Conservation (phyloP, 2,113 vertebrate species). For the Marmota flaviventris region DNA sequence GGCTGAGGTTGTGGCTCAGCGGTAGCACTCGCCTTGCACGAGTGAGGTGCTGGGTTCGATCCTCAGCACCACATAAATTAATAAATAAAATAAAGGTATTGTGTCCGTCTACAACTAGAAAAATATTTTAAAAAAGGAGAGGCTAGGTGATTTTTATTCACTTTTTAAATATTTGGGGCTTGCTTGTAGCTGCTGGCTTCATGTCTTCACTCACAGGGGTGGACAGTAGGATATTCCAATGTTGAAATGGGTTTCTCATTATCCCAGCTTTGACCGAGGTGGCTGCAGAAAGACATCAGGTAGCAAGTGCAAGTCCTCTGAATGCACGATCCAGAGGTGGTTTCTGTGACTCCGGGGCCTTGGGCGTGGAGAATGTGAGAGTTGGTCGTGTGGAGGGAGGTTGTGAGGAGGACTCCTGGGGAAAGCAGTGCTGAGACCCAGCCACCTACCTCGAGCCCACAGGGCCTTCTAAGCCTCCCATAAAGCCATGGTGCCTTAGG, state of each 20-base stretch:
- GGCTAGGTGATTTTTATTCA: not conserved
- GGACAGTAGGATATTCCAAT: too few relatives aligned
- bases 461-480: not conserved
- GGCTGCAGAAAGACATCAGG: not conserved
- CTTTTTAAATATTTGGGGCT: not conserved
- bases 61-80: too few relatives aligned
- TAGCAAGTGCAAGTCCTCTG: not conserved
- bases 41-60: too few relatives aligned
- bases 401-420: not conserved
- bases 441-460: not conserved
- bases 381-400: too few relatives aligned
- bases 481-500: not conserved
- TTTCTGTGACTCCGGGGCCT: too few relatives aligned
- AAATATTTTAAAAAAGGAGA: not conserved
- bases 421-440: too few relatives aligned
- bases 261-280: not conserved
- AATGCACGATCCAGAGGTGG: not conserved
- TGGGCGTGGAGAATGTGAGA: not conserved
- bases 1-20: too few relatives aligned
- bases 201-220: not conserved
- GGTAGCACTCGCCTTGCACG: too few relatives aligned
- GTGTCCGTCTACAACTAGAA: too few relatives aligned
- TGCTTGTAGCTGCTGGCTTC: not conserved
- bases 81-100: too few relatives aligned
- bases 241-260: not conserved